A percentile compares a stretch with the other conserved stretches of the same genome.
phyloP scores from a whole-genome alignment of 2,888 invertebrate species.

The Oxyscelio sp. region DNA sequence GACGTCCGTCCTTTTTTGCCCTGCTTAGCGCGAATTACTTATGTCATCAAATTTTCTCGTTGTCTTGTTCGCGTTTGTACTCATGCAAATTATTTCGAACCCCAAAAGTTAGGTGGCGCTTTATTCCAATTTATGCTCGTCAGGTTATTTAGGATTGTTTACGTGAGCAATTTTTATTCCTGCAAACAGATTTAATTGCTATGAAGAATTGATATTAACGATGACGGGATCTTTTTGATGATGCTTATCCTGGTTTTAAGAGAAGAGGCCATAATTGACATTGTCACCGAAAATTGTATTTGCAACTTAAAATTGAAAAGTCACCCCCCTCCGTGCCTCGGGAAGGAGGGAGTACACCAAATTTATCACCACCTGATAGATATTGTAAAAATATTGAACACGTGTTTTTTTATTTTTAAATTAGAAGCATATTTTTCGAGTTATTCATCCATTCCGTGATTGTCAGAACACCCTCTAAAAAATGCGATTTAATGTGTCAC shows the following conservation, averaged over 20 bases:
- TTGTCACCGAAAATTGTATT: too few relatives aligned
- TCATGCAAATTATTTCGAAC: conserved; percentile 49
- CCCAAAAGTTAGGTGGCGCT: conserved; percentile 46
- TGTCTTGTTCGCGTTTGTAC: conserved; percentile 52
- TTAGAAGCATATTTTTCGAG: too few relatives aligned
- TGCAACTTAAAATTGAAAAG: too few relatives aligned
- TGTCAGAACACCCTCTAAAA: too few relatives aligned
- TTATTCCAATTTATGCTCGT: conserved; percentile 52
- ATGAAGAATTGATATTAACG: conserved; percentile 36
- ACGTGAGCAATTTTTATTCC: conserved; percentile 28
- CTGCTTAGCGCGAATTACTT: conserved; percentile 60
- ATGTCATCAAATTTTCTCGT: conserved; percentile 54
- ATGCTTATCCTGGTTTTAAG: conserved; percentile 19
- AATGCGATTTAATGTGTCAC: too few relatives aligned
- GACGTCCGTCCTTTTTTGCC: conserved; percentile 33
- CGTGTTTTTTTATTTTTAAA: too few relatives aligned
- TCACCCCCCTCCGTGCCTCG: too few relatives aligned
- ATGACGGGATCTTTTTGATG: conserved; percentile 16
- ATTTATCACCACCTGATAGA: too few relatives aligned
- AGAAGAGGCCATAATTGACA: too few relatives aligned
- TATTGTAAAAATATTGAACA: too few relatives aligned
- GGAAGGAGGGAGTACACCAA: too few relatives aligned
- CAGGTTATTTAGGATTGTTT: conserved; percentile 53
- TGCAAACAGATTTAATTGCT: conserved; percentile 34
- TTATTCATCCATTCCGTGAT: too few relatives aligned